These are phyloP conservation scores for Hemichromis elongatus DNA, from an alignment of 2,113 vertebrate genomes.

Conservation along the genomic window DNA sequence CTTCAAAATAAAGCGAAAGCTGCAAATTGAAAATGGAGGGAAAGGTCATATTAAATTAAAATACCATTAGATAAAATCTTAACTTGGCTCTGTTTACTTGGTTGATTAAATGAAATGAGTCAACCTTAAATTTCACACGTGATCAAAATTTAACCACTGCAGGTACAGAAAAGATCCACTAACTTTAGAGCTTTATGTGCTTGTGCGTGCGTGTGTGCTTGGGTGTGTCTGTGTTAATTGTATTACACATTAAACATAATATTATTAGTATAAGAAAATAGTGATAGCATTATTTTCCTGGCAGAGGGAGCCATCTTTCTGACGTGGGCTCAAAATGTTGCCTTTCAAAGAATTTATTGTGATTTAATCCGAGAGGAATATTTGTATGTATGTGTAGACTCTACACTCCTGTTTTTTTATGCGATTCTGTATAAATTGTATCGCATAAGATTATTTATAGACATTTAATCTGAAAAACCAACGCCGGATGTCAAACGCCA, in stretches of 20 bases:
- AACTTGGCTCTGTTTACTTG: neutral
- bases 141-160: neutral
- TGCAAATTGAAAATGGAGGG: neutral
- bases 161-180: neutral
- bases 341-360: neutral
- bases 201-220: neutral
- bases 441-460: neutral
- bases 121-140: neutral
- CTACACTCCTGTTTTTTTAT: neutral
- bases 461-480: constrained; percentile 35
- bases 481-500: neutral
- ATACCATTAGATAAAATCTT: neutral
- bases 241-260: neutral
- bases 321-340: neutral
- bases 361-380: neutral
- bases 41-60: neutral
- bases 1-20: constrained; percentile 1
- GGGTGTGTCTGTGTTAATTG: neutral
- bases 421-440: neutral
- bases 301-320: neutral
- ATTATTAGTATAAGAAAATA: neutral
- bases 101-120: neutral
- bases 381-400: neutral
- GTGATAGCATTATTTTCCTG: neutral
- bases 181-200: too few relatives aligned